phyloP scores from a whole-genome alignment of 2,797 vertebrate genomes.

The Clarias fuscus region DNA sequence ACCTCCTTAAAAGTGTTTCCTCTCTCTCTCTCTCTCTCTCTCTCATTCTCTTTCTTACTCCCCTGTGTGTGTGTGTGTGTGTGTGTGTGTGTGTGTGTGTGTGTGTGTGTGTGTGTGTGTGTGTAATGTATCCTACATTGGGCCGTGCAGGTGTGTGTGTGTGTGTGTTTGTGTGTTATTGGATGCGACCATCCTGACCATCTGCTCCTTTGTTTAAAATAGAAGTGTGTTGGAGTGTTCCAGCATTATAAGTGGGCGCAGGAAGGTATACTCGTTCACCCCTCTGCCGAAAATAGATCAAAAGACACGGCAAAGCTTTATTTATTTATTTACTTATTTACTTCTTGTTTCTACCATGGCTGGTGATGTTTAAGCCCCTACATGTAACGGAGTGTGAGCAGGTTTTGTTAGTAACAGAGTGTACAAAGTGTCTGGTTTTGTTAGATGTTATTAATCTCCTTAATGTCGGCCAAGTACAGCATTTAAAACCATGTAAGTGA shows the following conservation, averaged over 20 bases:
- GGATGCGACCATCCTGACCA: constrained; percentile 65
- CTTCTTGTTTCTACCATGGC: constrained; percentile 16
- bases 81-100: background rate
- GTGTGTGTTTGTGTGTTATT: background rate
- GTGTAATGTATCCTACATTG: background rate
- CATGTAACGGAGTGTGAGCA: background rate
- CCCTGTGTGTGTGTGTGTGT: background rate
- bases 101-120: background rate
- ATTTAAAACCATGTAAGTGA: background rate
- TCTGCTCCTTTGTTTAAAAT: constrained; percentile 72
- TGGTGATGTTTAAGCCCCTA: background rate
- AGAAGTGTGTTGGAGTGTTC: constrained; percentile 50
- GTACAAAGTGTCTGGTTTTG: background rate
- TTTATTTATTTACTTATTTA: constrained; percentile 29
- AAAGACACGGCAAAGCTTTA: background rate
- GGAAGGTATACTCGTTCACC: constrained; percentile 17
- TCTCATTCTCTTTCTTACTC: too few relatives aligned
- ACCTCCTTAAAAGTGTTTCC: too few relatives aligned
- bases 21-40: background rate
- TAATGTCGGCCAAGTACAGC: too few relatives aligned
- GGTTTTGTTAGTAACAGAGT: background rate
- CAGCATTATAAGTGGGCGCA: constrained; percentile 19
- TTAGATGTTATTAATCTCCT: background rate
- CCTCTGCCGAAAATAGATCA: constrained; percentile 18
- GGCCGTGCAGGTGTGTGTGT: background rate